Evolutionary conservation across 2,797 vertebrate species (phyloP).

Genomic region (Acipenser ruthenus): DNA sequence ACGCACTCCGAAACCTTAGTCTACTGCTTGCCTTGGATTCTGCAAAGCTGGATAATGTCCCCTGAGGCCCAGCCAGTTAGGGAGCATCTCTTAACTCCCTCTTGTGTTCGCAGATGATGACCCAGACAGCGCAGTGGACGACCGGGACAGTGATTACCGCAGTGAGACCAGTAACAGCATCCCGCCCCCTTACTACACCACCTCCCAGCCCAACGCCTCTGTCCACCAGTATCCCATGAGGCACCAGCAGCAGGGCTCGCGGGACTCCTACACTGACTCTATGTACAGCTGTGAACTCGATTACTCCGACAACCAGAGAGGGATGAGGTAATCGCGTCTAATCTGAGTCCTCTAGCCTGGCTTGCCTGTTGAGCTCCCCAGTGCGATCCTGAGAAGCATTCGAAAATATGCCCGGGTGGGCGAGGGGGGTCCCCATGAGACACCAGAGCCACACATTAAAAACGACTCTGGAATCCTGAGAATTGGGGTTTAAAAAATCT

Average conservation of each 20-base stretch:
- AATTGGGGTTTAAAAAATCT: too few species aligned
- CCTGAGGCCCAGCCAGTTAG: neutral
- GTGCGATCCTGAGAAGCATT: too few species aligned
- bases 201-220: slow-evolving; percentile 88
- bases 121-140: slow-evolving; percentile 86
- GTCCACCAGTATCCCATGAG: slow-evolving; percentile 89
- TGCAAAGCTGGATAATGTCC: neutral
- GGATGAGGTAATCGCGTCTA: slow-evolving; percentile 57
- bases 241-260: slow-evolving; percentile 72
- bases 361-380: too few species aligned
- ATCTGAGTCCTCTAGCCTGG: too few species aligned
- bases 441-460: too few species aligned
- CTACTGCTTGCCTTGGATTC: neutral
- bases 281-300: slow-evolving; percentile 75
- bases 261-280: slow-evolving; percentile 68
- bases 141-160: slow-evolving; percentile 91
- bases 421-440: too few species aligned
- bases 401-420: too few species aligned
- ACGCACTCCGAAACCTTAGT: too few species aligned
- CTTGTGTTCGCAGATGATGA: slow-evolving; percentile 68
- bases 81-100: neutral
- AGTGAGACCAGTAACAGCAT: slow-evolving; percentile 96
- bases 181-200: slow-evolving; percentile 83
- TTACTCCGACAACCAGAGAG: slow-evolving; percentile 67
- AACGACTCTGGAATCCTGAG: too few species aligned